Evolutionary conservation across 1,140 invertebrate species (phyloP).

Genomic region (Drosophila lini): DNA sequence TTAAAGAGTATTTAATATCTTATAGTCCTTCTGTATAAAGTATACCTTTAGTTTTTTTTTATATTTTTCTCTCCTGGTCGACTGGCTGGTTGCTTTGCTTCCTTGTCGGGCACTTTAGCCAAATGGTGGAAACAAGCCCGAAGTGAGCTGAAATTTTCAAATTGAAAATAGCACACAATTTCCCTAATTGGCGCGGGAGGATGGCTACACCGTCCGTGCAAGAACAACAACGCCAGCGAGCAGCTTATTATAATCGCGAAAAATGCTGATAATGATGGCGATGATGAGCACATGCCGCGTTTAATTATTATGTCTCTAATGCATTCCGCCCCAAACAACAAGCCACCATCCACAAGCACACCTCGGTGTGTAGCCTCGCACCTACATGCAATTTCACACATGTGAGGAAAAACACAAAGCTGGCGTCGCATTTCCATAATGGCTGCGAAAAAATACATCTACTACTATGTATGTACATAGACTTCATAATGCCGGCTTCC

Average conservation of each 20-base stretch:
- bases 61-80: constrained; percentile 44
- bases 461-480: not conserved
- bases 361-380: constrained; percentile 32
- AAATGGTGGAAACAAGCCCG: constrained; percentile 34
- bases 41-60: constrained; percentile 3
- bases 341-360: constrained; percentile 3
- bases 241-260: constrained; percentile 63
- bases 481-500: not conserved
- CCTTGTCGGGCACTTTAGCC: constrained; percentile 62
- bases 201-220: constrained; percentile 12
- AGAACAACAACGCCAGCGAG: constrained; percentile 43
- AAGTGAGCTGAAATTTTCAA: constrained; percentile 71
- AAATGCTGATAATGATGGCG: constrained; percentile 66
- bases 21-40: not conserved
- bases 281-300: constrained; percentile 67
- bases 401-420: constrained; percentile 57
- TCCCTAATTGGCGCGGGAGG: constrained; percentile 78
- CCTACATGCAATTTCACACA: constrained; percentile 70
- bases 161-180: constrained; percentile 84
- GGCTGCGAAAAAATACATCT: constrained; percentile 25
- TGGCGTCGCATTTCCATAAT: constrained; percentile 70
- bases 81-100: constrained; percentile 13
- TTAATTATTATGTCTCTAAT: constrained; percentile 72
- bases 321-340: constrained; percentile 27
- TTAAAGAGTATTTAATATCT: constrained; percentile 12